Evolutionary conservation across 2,797 vertebrate species (phyloP), one percentile per base, ranked within the genome.

Genomic region (Tenualosa thibaudeaui): DNA sequence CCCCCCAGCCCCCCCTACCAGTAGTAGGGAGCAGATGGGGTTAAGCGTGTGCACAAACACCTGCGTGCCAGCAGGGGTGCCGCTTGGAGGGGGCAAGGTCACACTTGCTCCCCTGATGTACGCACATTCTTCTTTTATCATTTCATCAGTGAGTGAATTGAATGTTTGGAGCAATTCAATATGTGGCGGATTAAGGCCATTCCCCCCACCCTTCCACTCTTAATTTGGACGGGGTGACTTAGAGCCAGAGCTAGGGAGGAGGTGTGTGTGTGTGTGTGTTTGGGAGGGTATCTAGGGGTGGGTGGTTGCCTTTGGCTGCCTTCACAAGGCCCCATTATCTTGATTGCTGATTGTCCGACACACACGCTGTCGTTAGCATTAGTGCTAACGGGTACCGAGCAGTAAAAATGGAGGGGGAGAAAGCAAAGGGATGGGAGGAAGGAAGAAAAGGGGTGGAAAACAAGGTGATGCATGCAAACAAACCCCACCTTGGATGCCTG

Each of bases 81-180:
- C 13, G 82, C 54, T 82, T 82, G 83, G 56, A 37, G 81, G 37
- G 68, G 46, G 37, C 81, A 87, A 87, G 81, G 84, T 87, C 84
- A 85, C 60, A 50, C 71, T 84, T 68, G 13, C 65, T 31, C 65
- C 81, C 31, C 65, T 71, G 24, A 71, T 71, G 24, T 68, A 26
- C 51, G 40, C 78, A 85, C 60, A 58, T 82, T 85, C 82, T 89
- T 84, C 62, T 81, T 83, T 82, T 83, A 83, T 84, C 81, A 58
- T 31, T 85, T 78, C 54, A 58, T 85, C 71, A 51, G 84, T 62
- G 43, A 84, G 60, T 75, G 71, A 58, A 81, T 68, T 87, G 68
- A 86, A 83, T 81, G 82, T 82, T 86, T 86, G 87, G 91, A 91
- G 85, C 91, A 89, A 89, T 91, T 86, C 85, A 89, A 90, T 91